Base-by-base conservation (phyloP, 2,888 invertebrate genomes). In the Boloria selene region DNA sequence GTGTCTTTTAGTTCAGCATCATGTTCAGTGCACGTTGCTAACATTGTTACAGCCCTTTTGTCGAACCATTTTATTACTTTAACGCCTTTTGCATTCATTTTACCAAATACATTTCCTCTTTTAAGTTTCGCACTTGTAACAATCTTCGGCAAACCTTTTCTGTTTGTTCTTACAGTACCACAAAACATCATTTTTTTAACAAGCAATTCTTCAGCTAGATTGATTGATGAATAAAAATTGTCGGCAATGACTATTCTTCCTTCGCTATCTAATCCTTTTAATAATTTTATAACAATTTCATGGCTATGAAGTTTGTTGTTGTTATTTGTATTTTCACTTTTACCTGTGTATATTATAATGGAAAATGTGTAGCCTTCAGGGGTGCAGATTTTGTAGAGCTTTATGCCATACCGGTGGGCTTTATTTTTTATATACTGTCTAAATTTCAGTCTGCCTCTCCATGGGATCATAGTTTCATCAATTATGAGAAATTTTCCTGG, bases 361-460 rank as follows among this genome's bases (percentile, higher is more conserved):
- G 69, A 67, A 49, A 50, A 68, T 18, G 69, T 69, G 44, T 71
- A 72, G 4, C 69, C 69, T 58, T 70, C 63, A 10, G 66, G 67
- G 59, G 70, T 72, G 52, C 67, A 72, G 13, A 72, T n/a, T 58
- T 71, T 70, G 51, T 63, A 65, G 22, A 64, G 51, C 13, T 71
- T 80, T n/a, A 79, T 65, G 1, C 78, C 76, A 65, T 77, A 80
- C 56, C 73, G 73, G 53, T 74, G 73, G 17, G 71, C 51, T 67
- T 79, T 81, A 55, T 72, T 73, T 31, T 74, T 74, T 38, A 79
- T 80, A 61, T 79, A 81, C 22, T 22, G 22, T 22, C 22, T 63
- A 64, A 79, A 77, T n/a, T 63, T 54, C 13, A 82, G 69, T 58
- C 77, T 72, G 7, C 77, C 77, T 56, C 76, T 65, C 73, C 74